Base-by-base conservation (phyloP, 1,140 invertebrate species). In the Heliconius melpomene region DNA sequence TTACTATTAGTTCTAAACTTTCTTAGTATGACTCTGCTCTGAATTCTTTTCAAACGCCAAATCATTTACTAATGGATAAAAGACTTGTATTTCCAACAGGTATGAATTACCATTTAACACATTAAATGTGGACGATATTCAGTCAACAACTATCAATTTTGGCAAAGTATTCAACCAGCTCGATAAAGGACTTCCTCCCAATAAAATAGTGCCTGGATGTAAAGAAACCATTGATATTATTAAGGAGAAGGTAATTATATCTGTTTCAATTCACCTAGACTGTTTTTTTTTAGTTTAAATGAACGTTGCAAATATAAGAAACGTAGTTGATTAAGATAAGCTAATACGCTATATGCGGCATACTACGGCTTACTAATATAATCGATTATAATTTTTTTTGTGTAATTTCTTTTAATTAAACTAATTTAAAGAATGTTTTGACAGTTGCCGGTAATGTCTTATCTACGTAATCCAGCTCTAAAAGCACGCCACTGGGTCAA, bases 401-500 rank as follows among this genome's bases (percentile, higher is more conserved):
- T 40, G 2, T 40, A 40, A 50, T 50, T 16, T 50, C 18, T 18
- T 52, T 2, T 52, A 7, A 52, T 16, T 16, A 52, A 18, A 52
- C 5, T 52, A 52, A 57, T 57, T 18, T 7, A 29, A 29, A 26
- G 13, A 74, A 29, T 52, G n/a, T 60, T 32, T 71, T n/a, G 76
- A 7, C 87, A 97, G 96, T 89, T 98, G 70, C 96, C 97, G 5
- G 95, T 97, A 29, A 96, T 98, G 77, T 95, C 96, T 11, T 97
- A 96, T 77, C 89, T 98, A 23, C 96, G 97, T 74, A 98, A 98
- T 92, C 97, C 97, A 13, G 95, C 96, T 23, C 88, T 98, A 50
- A 96, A 96, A 80, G 94, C 95, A 50, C 96, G 98, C 2, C 98
- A 98, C 89, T 98, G 98, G 98, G 94, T 96, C 3, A 96, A 96